A percentile compares a stretch with the other conserved stretches of the same genome.
phyloP scores from a whole-genome alignment of 1,140 invertebrate species.

The Mercenaria mercenaria region DNA sequence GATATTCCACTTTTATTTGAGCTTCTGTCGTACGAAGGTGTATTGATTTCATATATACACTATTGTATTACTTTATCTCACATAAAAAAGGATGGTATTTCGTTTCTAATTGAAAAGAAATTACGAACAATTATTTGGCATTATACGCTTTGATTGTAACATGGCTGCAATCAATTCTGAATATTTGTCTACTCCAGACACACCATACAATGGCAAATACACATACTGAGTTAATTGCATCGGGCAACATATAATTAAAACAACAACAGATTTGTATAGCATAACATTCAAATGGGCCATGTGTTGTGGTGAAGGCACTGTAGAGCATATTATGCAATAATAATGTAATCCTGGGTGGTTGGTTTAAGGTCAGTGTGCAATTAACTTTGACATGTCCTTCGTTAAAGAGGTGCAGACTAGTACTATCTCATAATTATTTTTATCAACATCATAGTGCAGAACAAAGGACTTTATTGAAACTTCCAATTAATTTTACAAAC shows the following conservation, averaged over 20 bases:
- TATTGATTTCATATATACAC: constrained; percentile 2
- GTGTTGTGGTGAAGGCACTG: not conserved
- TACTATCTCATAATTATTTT: not conserved
- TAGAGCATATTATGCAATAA: constrained; percentile 4
- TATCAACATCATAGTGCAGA: constrained; percentile 32
- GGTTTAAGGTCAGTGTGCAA: constrained; percentile 31
- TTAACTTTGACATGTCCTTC: constrained; percentile 57
- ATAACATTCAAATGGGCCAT: constrained; percentile 59
- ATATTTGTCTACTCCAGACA: not conserved
- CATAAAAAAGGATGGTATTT: constrained; percentile 30
- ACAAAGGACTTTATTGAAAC: constrained; percentile 34
- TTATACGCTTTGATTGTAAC: constrained; percentile 42
- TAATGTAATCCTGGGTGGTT: constrained; percentile 43
- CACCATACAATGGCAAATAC: constrained; percentile 8
- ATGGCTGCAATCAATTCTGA: not conserved
- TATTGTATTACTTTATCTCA: not conserved
- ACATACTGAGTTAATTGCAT: constrained; percentile 34
- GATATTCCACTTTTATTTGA: not conserved
- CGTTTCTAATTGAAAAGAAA: constrained; percentile 37
- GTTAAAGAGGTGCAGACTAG: not conserved
- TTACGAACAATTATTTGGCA: constrained; percentile 23
- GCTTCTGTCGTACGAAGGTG: not conserved
- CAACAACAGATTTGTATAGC: constrained; percentile 55
- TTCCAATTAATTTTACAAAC: constrained; percentile 6
- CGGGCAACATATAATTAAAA: constrained; percentile 61